These are phyloP conservation scores for Drosophila kepulauana DNA, from an alignment of 1,140 invertebrate species.

Conservation along the genomic window DNA sequence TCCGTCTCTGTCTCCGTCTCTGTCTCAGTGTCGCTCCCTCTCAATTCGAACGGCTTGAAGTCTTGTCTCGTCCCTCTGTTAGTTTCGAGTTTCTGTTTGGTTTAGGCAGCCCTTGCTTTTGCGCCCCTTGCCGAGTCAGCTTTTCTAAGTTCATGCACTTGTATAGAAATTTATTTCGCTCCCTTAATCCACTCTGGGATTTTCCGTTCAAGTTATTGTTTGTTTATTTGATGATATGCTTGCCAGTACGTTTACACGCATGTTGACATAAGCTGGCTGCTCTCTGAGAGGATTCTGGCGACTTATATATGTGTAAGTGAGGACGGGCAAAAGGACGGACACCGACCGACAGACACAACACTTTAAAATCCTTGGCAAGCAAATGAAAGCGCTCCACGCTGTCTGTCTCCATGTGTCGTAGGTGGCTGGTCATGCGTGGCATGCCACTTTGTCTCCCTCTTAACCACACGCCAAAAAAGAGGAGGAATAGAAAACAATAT, in stretches of 20 bases:
- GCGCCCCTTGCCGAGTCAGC: background rate
- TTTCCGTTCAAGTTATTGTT: constrained; percentile 46
- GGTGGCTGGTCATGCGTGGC: constrained; percentile 11
- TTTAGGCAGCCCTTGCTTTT: background rate
- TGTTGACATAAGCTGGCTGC: constrained; percentile 45
- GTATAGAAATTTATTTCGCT: constrained; percentile 38
- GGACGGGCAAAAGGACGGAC: constrained; percentile 22
- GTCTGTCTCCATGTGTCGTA: background rate
- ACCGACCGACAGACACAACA: constrained; percentile 32
- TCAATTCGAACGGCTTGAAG: background rate
- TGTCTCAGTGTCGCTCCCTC: background rate
- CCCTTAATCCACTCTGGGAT: constrained; percentile 36
- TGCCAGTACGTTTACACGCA: constrained; percentile 39
- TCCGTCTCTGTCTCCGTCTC: background rate
- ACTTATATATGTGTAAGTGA: constrained; percentile 14
- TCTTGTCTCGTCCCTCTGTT: background rate
- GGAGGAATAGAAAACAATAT: background rate
- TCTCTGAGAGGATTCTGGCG: constrained; percentile 40
- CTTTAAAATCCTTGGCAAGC: constrained; percentile 37
- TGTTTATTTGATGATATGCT: constrained; percentile 48
- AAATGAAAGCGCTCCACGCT: constrained; percentile 30
- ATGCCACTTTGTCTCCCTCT: background rate
- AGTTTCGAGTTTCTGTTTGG: constrained; percentile 19
- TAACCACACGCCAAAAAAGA: constrained; percentile 8
- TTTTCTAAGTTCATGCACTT: constrained; percentile 18